Percentiles rank a stretch among this genome's conserved stretches.
Evolutionary conservation across 2,113 vertebrate genomes (phyloP).

Genomic region (Crotalus viridis): DNA sequence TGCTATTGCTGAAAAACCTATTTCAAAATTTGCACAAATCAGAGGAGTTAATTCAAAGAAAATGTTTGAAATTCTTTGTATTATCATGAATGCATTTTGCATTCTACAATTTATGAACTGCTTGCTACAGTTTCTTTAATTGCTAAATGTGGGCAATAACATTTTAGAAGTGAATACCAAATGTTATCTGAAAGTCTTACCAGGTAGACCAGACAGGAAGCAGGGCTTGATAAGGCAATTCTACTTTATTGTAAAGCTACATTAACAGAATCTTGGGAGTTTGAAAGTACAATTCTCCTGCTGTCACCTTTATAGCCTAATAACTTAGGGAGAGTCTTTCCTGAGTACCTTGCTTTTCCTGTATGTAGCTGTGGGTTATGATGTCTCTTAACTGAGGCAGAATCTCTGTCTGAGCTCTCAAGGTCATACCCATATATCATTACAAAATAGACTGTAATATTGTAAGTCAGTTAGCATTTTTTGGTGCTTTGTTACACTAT

Average conservation of each 20-base stretch:
- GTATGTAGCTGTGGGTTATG: not conserved
- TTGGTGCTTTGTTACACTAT: not conserved
- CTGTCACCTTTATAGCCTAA: not conserved
- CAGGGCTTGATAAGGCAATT: not conserved
- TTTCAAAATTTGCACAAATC: not conserved
- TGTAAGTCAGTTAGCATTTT: not conserved
- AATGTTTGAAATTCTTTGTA: not conserved
- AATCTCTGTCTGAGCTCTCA: not conserved
- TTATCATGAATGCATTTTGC: slow-evolving; percentile 17
- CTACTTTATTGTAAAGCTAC: not conserved
- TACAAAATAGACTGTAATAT: not conserved
- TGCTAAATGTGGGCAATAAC: not conserved
- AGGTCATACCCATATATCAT: not conserved
- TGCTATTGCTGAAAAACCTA: not conserved
- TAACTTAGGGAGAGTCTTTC: not conserved
- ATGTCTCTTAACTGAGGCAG: not conserved
- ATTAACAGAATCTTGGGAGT: not conserved
- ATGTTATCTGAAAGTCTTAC: not conserved
- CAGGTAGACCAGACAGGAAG: not conserved
- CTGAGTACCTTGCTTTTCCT: too few relatives aligned
- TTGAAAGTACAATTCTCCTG: not conserved
- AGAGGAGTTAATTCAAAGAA: not conserved
- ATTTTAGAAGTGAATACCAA: not conserved
- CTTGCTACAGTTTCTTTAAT: slow-evolving; percentile 27
- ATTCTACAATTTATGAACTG: not conserved